Evolutionary conservation across 2,797 vertebrate genomes (phyloP).

Genomic region (Heliangelus exortis): DNA sequence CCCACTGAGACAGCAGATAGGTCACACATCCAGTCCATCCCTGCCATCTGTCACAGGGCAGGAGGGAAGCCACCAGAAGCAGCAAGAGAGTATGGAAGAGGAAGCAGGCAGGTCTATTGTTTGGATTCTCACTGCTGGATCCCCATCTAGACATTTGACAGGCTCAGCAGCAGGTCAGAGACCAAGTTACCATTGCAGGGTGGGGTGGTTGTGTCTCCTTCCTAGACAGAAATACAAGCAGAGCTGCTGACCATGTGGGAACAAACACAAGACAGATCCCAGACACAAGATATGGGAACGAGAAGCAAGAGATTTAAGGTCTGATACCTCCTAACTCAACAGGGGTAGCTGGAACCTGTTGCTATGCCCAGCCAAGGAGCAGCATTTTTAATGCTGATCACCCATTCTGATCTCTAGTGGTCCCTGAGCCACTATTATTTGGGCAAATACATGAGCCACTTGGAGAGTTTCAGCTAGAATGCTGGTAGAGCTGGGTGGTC

Average conservation of each 20-base stretch:
- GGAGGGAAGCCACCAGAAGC: not conserved
- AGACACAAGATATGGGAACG: not conserved
- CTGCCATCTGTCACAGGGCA: not conserved
- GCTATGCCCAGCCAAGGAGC: not conserved
- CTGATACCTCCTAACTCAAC: not conserved
- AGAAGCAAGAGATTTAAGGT: not conserved
- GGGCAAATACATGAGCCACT: not conserved
- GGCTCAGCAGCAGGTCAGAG: not conserved
- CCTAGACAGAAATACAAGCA: not conserved
- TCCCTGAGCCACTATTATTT: not conserved
- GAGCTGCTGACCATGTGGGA: not conserved
- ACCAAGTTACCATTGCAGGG: accelerated
- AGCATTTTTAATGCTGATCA: not conserved
- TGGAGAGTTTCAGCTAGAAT: not conserved
- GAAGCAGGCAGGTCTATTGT: not conserved
- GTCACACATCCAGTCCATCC: not conserved
- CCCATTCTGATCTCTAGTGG: not conserved
- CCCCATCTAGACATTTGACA: not conserved
- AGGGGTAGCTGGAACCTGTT: not conserved
- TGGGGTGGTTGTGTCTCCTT: not conserved
- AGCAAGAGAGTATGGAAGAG: not conserved
- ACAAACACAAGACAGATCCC: not conserved
- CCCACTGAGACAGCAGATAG: not conserved
- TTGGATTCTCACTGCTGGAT: not conserved
- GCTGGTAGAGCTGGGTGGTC: not conserved